Conservation (phyloP, 2,113 vertebrate genomes). For the Dipodomys spectabilis region DNA sequence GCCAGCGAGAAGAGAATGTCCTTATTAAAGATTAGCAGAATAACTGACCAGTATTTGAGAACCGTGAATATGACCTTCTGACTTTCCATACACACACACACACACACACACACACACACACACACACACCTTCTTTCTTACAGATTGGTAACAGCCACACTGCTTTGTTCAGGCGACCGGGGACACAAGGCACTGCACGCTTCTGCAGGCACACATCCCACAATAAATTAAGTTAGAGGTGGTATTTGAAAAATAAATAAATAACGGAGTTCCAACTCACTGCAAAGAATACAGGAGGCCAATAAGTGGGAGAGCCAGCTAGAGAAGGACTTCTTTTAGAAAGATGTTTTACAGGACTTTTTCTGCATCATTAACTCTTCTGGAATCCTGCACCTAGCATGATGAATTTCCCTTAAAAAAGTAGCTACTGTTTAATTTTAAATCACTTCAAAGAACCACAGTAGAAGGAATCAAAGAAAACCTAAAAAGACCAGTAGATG, state of each 20-base stretch:
- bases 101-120: slow-evolving; percentile 63
- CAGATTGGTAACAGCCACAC: slow-evolving; percentile 43
- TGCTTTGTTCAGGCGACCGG: slow-evolving; percentile 17
- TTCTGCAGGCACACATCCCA: slow-evolving; percentile 61
- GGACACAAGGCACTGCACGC: background rate
- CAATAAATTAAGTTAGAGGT: slow-evolving; percentile 74
- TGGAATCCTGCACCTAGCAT: slow-evolving; percentile 78
- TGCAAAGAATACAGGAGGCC: slow-evolving; percentile 73
- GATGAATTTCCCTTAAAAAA: slow-evolving; percentile 82
- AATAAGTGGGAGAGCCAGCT: slow-evolving; percentile 57
- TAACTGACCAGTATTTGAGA: slow-evolving; percentile 73
- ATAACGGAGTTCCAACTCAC: slow-evolving; percentile 72
- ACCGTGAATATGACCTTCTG: slow-evolving; percentile 60
- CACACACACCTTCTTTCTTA: slow-evolving; percentile 73
- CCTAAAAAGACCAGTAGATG: slow-evolving; percentile 46
- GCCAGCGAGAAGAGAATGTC: slow-evolving; percentile 12
- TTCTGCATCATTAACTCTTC: slow-evolving; percentile 83
- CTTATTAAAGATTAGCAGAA: slow-evolving; percentile 59
- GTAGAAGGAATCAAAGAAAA: slow-evolving; percentile 78
- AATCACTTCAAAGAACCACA: slow-evolving; percentile 82
- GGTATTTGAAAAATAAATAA: slow-evolving; percentile 81
- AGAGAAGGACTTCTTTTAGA: slow-evolving; percentile 81
- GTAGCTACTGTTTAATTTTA: slow-evolving; percentile 83
- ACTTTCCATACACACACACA: slow-evolving; percentile 65
- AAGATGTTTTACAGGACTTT: slow-evolving; percentile 78